Percentiles rank a stretch among this genome's conserved stretches.
phyloP scores from a whole-genome alignment of 2,797 vertebrate species.

The Echeneis naucrates region DNA sequence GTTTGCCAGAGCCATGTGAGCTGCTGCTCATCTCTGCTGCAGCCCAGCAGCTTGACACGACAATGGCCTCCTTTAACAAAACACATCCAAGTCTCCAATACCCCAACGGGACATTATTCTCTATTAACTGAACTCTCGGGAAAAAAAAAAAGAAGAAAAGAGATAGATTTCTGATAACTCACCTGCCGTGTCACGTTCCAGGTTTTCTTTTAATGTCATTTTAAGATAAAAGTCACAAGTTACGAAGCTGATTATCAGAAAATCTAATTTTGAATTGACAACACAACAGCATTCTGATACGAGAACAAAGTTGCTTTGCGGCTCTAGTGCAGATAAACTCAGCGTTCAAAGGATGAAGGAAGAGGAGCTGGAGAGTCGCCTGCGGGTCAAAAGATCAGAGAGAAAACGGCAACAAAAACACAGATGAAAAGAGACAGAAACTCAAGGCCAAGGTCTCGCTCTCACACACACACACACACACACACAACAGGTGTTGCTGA shows the following conservation, averaged over 20 bases:
- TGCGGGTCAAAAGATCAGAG: constrained; percentile 67
- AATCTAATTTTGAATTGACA: not conserved
- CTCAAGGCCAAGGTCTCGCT: constrained; percentile 67
- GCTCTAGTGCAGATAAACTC: constrained; percentile 5
- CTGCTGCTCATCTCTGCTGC: not conserved
- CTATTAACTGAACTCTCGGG: not conserved
- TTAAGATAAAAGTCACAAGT: not conserved
- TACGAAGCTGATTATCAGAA: not conserved
- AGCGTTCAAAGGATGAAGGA: constrained; percentile 42
- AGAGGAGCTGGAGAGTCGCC: constrained; percentile 49
- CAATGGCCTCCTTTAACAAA: not conserved
- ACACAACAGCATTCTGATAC: not conserved
- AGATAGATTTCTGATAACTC: not conserved
- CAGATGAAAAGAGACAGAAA: constrained; percentile 56
- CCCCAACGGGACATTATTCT: not conserved
- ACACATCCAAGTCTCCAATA: not conserved
- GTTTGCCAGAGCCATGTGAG: not conserved
- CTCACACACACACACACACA: constrained; percentile 17
- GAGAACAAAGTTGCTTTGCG: not conserved
- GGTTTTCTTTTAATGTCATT: not conserved
- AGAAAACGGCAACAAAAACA: constrained; percentile 43
- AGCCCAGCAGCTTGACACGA: not conserved
- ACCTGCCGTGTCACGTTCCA: not conserved
- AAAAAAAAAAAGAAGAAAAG: not conserved
- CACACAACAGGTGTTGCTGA: constrained; percentile 53